Conservation (phyloP, 2,113 vertebrate species). For the Kryptolebias marmoratus region DNA sequence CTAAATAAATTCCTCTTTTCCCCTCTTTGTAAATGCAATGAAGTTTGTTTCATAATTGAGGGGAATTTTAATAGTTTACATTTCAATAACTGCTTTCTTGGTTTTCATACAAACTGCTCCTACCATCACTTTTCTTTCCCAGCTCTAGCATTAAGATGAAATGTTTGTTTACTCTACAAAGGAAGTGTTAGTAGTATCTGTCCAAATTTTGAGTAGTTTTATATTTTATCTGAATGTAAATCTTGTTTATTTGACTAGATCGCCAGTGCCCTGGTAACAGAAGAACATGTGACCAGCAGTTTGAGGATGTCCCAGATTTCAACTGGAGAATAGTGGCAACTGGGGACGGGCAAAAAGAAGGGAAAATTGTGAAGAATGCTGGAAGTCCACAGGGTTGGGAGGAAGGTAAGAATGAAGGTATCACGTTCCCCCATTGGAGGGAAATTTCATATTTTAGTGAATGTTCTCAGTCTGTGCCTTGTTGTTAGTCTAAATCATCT, state of each 20-base stretch:
- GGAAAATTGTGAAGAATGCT: conserved; percentile 55
- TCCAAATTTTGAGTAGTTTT: not conserved
- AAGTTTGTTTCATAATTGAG: conserved; percentile 16
- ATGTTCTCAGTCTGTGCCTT: conserved; percentile 1
- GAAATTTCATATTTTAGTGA: conserved; percentile 60
- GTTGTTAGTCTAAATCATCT: not conserved
- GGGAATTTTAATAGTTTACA: not conserved
- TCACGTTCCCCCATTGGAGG: conserved; percentile 40
- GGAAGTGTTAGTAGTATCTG: not conserved
- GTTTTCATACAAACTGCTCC: conserved; percentile 13
- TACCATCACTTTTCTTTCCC: conserved; percentile 1
- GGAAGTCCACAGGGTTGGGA: conserved; percentile 78
- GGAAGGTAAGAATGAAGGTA: conserved; percentile 83
- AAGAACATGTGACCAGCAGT: conserved; percentile 63
- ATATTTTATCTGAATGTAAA: not conserved
- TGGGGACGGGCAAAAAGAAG: conserved; percentile 58
- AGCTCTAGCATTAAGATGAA: conserved; percentile 7
- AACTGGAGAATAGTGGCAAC: conserved; percentile 80
- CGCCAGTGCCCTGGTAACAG: conserved; percentile 51
- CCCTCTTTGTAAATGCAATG: conserved; percentile 19
- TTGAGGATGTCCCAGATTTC: conserved; percentile 67
- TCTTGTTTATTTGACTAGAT: conserved; percentile 47
- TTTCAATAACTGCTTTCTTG: conserved; percentile 9
- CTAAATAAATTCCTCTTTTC: not conserved
- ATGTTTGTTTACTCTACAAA: not conserved